phyloP scores from a whole-genome alignment of 2,113 vertebrate species.

The Archilochus colubris region DNA sequence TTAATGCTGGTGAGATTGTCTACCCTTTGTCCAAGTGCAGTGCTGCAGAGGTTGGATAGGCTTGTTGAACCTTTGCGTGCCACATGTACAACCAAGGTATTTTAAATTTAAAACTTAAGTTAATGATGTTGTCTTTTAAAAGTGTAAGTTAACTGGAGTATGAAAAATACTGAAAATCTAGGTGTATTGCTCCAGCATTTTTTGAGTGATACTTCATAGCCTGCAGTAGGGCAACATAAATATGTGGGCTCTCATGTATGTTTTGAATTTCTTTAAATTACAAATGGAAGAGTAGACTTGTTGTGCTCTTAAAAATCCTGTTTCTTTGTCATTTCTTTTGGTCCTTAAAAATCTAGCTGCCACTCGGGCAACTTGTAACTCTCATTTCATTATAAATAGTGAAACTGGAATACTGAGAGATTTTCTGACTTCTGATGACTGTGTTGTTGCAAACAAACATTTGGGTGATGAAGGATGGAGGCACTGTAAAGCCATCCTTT shows the following conservation, averaged over 20 bases:
- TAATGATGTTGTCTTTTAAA: background rate
- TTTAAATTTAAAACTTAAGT: background rate
- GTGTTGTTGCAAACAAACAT: background rate
- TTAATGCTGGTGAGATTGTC: slow-evolving; percentile 97
- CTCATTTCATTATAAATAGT: background rate
- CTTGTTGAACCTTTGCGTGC: slow-evolving; percentile 95
- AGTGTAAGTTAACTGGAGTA: fast-evolving
- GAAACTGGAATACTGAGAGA: background rate
- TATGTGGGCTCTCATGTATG: background rate
- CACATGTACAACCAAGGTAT: slow-evolving; percentile 93
- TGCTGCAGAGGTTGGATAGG: slow-evolving; percentile 95
- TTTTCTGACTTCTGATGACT: background rate
- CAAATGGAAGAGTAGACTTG: background rate
- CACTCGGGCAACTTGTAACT: background rate
- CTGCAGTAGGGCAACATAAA: background rate
- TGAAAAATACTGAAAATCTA: background rate
- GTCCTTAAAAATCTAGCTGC: background rate
- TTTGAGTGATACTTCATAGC: background rate
- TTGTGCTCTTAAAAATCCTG: background rate
- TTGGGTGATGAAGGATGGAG: background rate
- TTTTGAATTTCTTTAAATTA: background rate
- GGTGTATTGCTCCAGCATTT: background rate
- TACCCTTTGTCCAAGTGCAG: slow-evolving; percentile 94
- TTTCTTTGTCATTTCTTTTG: background rate
- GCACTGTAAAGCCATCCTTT: background rate